These are phyloP conservation scores for Caretta caretta DNA, from an alignment of 2,113 vertebrate genomes.

Conservation along the genomic window DNA sequence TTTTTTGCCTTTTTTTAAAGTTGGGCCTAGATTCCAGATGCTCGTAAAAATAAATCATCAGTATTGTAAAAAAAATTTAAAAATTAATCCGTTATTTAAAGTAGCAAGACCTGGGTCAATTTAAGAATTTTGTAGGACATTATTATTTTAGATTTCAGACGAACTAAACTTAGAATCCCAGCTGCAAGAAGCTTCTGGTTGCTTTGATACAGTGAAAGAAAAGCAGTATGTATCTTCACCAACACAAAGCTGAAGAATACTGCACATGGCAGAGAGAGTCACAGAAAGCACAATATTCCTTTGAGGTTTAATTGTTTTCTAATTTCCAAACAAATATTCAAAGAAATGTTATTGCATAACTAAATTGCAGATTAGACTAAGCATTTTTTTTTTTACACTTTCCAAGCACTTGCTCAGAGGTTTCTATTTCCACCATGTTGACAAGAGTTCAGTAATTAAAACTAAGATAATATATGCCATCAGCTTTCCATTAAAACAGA, in stretches of 20 bases:
- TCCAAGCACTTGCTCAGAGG: not conserved
- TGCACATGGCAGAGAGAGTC: not conserved
- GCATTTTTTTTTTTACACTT: not conserved
- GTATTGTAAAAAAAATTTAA: not conserved
- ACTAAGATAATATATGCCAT: not conserved
- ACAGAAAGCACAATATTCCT: constrained; percentile 18
- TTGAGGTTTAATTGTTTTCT: constrained; percentile 14
- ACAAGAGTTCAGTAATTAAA: constrained; percentile 23
- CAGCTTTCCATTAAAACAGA: not conserved
- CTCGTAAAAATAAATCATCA: constrained; percentile 22
- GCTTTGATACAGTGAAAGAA: not conserved
- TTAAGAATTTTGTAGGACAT: not conserved
- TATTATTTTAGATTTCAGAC: constrained; percentile 10
- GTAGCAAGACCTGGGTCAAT: constrained; percentile 14
- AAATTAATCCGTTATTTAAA: constrained; percentile 1
- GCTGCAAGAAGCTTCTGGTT: constrained; percentile 34
- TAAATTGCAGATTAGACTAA: constrained; percentile 20
- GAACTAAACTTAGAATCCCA: constrained; percentile 57
- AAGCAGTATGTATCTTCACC: not conserved
- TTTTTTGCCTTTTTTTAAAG: constrained; percentile 24
- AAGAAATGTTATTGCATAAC: not conserved
- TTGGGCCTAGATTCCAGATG: not conserved
- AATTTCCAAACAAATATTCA: constrained; percentile 5
- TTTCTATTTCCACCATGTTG: constrained; percentile 15
- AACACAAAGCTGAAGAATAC: not conserved